Base-by-base conservation (phyloP, 1,140 invertebrate species). In the Cydia splendana region DNA sequence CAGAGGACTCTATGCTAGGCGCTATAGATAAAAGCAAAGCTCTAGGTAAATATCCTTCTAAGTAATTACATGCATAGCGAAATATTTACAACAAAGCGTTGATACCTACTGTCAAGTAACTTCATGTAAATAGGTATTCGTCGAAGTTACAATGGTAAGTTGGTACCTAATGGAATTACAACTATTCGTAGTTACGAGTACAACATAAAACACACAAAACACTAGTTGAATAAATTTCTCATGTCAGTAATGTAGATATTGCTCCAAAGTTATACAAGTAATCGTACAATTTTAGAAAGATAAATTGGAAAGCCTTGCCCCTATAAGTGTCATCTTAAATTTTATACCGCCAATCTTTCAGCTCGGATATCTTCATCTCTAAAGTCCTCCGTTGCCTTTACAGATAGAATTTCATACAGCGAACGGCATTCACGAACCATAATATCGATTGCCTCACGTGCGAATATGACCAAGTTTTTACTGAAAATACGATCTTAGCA, bases 11-110 rank as follows among this genome's bases (percentile, higher is more conserved):
- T 0, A 92, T 91, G 86, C 84, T 93, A 4, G 84, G 85, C 71
- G 84, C 90, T 5, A 85, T 93, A 76, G 93, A 94, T 28, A 94
- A 94, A 74, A 87, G 77, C 75, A 94, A 94, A 87, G 78, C 76
- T 77, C 79, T 93, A 65, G 92, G 91, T 94, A 74, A 91, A 88
- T 84, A n/a, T 65, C 80, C 24, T 38, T 62, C 34, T 65, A 12
- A 67, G 69, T 62, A 20, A 6, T 53, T 53, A 53, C 4, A n/a
- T 53, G 10, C 10, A n/a, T 53, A 18, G n/a, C 18, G 51, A 12
- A 30, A 30, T 53, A n/a, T 4, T 48, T 24, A 24, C 2, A 24
- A 48, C 12, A 12, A 13, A 15, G 13, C 45, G 12, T 48, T 15
- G 9, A 45, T 45, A 15, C 10, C 45, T 13, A 48, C 12, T 48